A percentile compares a stretch with the other conserved stretches of the same genome.
Evolutionary conservation across 2,113 vertebrate species (phyloP).

Genomic region (Neolamprologus sp.): DNA sequence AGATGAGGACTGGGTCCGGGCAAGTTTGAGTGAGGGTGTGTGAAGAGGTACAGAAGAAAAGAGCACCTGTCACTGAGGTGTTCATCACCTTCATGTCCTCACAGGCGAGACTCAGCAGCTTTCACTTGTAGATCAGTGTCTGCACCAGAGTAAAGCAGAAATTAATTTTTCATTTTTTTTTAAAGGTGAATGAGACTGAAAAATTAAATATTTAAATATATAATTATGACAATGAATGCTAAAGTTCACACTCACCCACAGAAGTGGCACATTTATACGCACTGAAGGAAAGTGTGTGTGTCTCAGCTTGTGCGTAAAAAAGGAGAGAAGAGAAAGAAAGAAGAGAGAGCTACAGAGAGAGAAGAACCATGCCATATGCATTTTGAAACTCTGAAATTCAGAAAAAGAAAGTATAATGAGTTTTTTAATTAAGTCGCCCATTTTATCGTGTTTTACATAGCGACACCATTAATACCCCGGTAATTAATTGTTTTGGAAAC

Average conservation of each 20-base stretch:
- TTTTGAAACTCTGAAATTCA: slow-evolving; percentile 55
- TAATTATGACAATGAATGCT: slow-evolving; percentile 45
- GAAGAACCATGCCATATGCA: slow-evolving; percentile 18
- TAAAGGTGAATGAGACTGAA: not conserved
- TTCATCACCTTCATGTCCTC: not conserved
- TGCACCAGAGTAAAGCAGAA: slow-evolving; percentile 12
- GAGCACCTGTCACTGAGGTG: slow-evolving; percentile 18
- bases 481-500: slow-evolving; percentile 74
- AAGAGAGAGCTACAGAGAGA: not conserved
- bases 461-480: slow-evolving; percentile 44
- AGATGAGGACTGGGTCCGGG: not conserved
- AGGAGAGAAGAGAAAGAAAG: not conserved
- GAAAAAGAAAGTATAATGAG: slow-evolving; percentile 65
- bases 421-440: slow-evolving; percentile 69
- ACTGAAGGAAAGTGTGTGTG: not conserved
- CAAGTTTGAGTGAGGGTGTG: not conserved
- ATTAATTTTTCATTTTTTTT: slow-evolving; percentile 30
- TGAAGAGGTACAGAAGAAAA: not conserved
- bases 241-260: slow-evolving; percentile 15
- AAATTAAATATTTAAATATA: slow-evolving; percentile 21
- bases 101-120: not conserved
- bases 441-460: slow-evolving; percentile 63
- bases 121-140: not conserved
- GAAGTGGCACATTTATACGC: not conserved
- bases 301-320: not conserved